Conservation (phyloP, 2,888 invertebrate genomes). For the Mythimna pallens region DNA sequence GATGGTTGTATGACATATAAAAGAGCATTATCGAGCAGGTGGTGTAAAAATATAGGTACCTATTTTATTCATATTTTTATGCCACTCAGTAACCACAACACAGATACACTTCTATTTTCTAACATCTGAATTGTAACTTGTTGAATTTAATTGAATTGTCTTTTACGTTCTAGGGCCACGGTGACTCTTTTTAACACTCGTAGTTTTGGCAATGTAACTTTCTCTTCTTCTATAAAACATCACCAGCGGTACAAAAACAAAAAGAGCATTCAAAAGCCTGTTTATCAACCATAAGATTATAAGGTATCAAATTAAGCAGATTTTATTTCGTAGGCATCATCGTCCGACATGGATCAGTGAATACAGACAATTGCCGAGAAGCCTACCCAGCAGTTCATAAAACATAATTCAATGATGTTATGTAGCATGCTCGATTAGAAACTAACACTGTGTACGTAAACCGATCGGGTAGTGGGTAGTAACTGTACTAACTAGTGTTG, state of each 20-base stretch:
- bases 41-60: too few species aligned
- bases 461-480: conserved; percentile 28
- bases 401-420: neutral
- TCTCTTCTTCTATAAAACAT: neutral
- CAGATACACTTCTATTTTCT: too few species aligned
- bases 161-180: too few species aligned
- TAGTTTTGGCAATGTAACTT: too few species aligned
- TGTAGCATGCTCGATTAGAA: conserved; percentile 11
- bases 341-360: neutral
- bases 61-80: too few species aligned
- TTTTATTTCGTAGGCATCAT: neutral
- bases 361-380: neutral
- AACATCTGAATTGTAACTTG: too few species aligned
- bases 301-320: neutral
- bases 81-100: too few species aligned
- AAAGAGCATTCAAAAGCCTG: neutral
- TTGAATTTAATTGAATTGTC: too few species aligned
- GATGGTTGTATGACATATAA: too few species aligned
- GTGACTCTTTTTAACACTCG: too few species aligned
- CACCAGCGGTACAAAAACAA: neutral
- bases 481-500: neutral
- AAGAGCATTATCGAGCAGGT: too few species aligned
- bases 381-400: conserved; percentile 3
- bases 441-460: conserved; percentile 3
- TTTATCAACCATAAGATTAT: neutral